Evolutionary conservation across 2,113 vertebrate species (phyloP).

Genomic region (Casuarius casuarius): DNA sequence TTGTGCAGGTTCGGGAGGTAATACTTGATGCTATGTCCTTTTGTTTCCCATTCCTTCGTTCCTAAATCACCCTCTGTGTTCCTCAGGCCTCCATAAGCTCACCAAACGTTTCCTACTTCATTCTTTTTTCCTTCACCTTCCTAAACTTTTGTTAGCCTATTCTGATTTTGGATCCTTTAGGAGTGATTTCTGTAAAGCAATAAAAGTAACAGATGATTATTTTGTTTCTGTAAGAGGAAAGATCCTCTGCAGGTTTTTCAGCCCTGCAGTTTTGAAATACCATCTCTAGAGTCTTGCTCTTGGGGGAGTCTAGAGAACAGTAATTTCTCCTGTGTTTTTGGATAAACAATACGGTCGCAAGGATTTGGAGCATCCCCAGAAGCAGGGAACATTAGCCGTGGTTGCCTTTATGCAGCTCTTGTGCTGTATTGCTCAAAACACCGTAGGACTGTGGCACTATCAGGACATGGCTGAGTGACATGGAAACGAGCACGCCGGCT

Average conservation of each 20-base stretch:
- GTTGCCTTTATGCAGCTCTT: fast-evolving
- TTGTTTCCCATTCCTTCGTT: neutral
- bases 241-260: too few relatives aligned
- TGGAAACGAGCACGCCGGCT: neutral
- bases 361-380: neutral
- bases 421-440: fast-evolving
- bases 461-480: too few relatives aligned
- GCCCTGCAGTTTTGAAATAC: neutral
- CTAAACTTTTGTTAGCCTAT: neutral
- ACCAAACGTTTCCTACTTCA: too few relatives aligned
- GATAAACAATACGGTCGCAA: neutral
- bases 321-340: neutral
- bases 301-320: neutral
- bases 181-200: neutral
- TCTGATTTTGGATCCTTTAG: neutral
- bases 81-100: neutral
- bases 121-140: neutral
- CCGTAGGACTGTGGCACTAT: fast-evolving
- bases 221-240: neutral
- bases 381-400: fast-evolving
- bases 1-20: too few relatives aligned
- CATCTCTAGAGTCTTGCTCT: neutral
- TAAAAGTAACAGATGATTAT: neutral
- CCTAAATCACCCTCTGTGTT: neutral
- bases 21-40: neutral